These are phyloP conservation scores for Syngnathus floridae DNA, from an alignment of 2,113 vertebrate genomes.

Conservation along the genomic window DNA sequence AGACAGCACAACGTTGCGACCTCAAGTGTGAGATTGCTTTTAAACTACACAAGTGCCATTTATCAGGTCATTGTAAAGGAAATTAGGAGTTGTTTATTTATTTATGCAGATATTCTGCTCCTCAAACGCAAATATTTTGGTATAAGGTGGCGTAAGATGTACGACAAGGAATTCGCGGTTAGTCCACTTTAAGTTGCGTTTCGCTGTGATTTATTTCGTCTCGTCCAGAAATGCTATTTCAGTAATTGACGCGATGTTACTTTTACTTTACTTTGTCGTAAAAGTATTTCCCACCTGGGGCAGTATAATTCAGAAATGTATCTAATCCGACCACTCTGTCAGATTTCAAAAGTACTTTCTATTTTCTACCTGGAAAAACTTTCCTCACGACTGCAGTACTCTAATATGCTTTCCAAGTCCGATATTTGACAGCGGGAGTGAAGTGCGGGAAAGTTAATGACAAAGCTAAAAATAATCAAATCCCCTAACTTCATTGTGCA, in stretches of 20 bases:
- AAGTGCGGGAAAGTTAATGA: constrained; percentile 59
- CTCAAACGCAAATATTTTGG: neutral
- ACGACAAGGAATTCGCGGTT: neutral
- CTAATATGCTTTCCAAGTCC: constrained; percentile 1
- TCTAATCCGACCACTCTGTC: neutral
- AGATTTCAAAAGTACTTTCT: neutral
- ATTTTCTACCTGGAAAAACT: constrained; percentile 1
- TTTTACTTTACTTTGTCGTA: no score
- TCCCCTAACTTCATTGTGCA: constrained; percentile 49
- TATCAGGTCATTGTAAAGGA: neutral
- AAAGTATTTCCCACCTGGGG: no score
- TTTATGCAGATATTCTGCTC: neutral
- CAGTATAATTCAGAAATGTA: no score
- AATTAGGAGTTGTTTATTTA: neutral
- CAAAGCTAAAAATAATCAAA: constrained; percentile 48
- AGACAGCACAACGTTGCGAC: neutral
- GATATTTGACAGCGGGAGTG: constrained; percentile 45
- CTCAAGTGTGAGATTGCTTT: neutral
- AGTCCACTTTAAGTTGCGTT: no score
- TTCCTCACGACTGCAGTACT: neutral
- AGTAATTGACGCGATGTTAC: no score
- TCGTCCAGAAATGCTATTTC: no score
- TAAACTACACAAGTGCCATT: neutral
- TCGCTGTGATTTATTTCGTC: no score
- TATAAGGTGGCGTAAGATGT: neutral